phyloP scores from a whole-genome alignment of 2,888 invertebrate genomes.

The Diplazon laetatorius region DNA sequence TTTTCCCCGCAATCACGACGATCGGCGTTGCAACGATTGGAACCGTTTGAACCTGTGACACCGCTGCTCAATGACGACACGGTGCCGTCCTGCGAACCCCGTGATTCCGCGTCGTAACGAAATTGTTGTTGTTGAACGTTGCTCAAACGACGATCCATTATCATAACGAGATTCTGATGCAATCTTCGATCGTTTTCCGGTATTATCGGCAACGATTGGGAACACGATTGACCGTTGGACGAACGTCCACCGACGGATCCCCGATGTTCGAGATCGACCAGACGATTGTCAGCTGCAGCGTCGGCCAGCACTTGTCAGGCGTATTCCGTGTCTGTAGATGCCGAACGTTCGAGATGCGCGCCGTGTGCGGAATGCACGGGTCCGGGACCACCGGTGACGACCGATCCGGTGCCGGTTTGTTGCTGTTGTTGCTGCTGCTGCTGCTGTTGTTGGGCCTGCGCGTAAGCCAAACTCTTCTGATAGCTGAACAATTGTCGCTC shows the following conservation, averaged over 20 bases:
- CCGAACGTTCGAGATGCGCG: conserved; percentile 79
- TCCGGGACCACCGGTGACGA: conserved; percentile 73
- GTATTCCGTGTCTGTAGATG: conserved; percentile 89
- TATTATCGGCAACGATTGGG: conserved; percentile 62
- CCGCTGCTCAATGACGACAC: conserved; percentile 36
- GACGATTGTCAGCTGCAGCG: conserved; percentile 48
- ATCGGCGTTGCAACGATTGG: conserved; percentile 59
- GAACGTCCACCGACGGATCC: conserved; percentile 24
- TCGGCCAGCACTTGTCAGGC: conserved; percentile 85
- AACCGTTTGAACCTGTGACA: conserved; percentile 44
- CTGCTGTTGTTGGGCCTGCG: conserved; percentile 84
- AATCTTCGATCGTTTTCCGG: conserved; percentile 73
- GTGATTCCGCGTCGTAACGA: conserved; percentile 67
- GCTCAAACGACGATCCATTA: conserved; percentile 79
- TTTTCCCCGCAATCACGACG: conserved; percentile 17
- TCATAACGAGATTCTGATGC: conserved; percentile 76
- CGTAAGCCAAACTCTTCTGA: conserved; percentile 90
- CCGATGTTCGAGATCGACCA: conserved; percentile 37
- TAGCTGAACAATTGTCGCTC: conserved; percentile 93
- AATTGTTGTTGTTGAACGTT: conserved; percentile 75
- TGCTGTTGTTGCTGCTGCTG: conserved; percentile 78
- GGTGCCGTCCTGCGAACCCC: conserved; percentile 56
- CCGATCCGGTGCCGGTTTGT: conserved; percentile 48
- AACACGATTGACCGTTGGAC: neutral
- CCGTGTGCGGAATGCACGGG: conserved; percentile 74